A percentile compares a stretch with the other conserved stretches of the same genome.
Evolutionary conservation across 1,140 invertebrate species (phyloP).

Genomic region (Trinorchestia longiramus): DNA sequence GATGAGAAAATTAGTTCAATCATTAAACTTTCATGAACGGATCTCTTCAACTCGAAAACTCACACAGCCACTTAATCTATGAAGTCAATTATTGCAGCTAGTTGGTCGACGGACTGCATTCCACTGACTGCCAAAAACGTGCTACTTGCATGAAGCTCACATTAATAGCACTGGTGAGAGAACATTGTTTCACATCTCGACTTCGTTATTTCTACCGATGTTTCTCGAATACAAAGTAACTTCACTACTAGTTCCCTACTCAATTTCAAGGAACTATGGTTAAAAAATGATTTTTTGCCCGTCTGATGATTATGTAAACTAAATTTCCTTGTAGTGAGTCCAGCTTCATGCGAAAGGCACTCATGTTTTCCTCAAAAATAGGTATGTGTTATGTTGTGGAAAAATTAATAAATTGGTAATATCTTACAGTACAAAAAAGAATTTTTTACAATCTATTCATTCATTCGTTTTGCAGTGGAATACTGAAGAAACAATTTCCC

Average conservation of each 20-base stretch:
- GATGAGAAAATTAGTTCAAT: not conserved
- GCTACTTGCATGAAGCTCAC: not conserved
- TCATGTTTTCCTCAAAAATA: not conserved
- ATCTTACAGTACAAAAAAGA: not conserved
- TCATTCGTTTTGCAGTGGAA: not conserved
- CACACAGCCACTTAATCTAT: not conserved
- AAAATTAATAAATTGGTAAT: not conserved
- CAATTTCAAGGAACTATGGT: not conserved
- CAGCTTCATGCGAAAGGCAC: not conserved
- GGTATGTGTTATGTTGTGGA: not conserved
- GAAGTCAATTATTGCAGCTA: not conserved
- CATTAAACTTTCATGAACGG: not conserved
- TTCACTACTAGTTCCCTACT: not conserved
- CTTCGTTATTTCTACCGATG: not conserved
- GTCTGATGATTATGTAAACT: not conserved
- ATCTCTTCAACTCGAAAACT: not conserved
- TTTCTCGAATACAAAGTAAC: not conserved
- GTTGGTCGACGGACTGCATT: not conserved
- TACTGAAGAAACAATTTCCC: not conserved
- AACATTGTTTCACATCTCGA: not conserved
- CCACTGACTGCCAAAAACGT: not conserved
- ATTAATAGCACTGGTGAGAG: not conserved
- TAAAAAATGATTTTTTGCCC: not conserved
- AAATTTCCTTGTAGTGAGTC: not conserved
- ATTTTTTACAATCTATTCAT: not conserved